These are phyloP conservation scores for Halyomorpha halys DNA, from an alignment of 1,140 invertebrate genomes.

Conservation along the genomic window DNA sequence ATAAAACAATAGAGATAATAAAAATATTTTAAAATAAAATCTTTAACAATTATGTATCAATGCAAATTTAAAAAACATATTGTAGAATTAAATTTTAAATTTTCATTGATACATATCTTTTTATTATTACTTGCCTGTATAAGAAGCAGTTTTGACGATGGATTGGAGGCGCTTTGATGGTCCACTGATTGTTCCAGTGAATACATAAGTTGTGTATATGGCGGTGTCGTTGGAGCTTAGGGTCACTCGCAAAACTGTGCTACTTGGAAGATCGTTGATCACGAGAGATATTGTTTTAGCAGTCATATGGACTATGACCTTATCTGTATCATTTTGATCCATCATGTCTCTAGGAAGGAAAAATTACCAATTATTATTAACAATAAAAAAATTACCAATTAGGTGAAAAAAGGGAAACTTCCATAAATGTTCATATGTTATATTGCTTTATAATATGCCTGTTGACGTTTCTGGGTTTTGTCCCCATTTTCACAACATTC, in stretches of 20 bases:
- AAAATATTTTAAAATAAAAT: too few species aligned
- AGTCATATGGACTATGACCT: slow-evolving; percentile 20
- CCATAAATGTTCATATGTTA: too few species aligned
- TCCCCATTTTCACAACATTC: too few species aligned
- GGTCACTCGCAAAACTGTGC: slow-evolving; percentile 18
- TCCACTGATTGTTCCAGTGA: slow-evolving; percentile 18
- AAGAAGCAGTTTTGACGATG: background rate
- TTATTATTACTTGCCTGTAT: background rate
- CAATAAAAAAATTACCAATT: too few species aligned
- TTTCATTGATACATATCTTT: too few species aligned
- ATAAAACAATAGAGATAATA: too few species aligned
- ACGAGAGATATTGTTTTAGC: slow-evolving; percentile 21
- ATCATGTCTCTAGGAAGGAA: slow-evolving; percentile 6
- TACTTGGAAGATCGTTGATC: slow-evolving; percentile 23
- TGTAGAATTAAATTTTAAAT: too few species aligned
- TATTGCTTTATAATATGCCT: too few species aligned
- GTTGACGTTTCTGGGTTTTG: too few species aligned
- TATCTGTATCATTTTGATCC: background rate
- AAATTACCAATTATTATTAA: background rate
- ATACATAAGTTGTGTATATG: slow-evolving; percentile 7
- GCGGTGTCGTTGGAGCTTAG: background rate
- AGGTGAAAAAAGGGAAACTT: too few species aligned
- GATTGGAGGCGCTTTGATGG: background rate
- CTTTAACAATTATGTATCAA: too few species aligned
- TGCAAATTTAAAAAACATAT: too few species aligned